These are phyloP conservation scores for Drosophila asahinai DNA, from an alignment of 1,140 invertebrate genomes.

Conservation along the genomic window DNA sequence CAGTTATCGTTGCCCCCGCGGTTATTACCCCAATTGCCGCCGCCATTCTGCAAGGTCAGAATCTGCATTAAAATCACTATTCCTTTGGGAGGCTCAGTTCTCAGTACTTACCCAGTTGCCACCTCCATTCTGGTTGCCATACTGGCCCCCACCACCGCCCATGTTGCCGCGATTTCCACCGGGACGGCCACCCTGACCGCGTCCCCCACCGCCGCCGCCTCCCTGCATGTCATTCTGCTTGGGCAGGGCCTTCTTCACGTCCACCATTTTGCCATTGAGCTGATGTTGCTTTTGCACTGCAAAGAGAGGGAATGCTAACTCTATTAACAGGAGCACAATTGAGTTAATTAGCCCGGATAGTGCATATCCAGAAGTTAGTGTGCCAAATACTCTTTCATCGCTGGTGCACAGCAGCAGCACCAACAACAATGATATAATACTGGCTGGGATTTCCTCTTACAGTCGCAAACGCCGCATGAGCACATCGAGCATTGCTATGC, in stretches of 20 bases:
- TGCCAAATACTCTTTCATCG: conserved; percentile 78
- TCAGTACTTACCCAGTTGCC: conserved; percentile 87
- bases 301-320: conserved; percentile 44
- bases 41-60: conserved; percentile 73
- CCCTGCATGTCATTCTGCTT: conserved; percentile 89
- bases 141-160: conserved; percentile 80
- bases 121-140: conserved; percentile 79
- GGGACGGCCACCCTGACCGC: conserved; percentile 63
- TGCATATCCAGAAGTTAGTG: conserved; percentile 12
- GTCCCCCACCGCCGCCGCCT: conserved; percentile 62
- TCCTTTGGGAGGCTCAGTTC: conserved; percentile 67
- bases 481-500: conserved; percentile 72
- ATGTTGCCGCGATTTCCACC: conserved; percentile 70
- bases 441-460: conserved; percentile 61
- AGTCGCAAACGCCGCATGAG: conserved; percentile 81
- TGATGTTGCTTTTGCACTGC: conserved; percentile 90
- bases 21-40: conserved; percentile 90
- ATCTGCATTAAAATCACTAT: neutral
- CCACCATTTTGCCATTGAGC: conserved; percentile 91
- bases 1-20: conserved; percentile 88
- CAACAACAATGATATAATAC: conserved; percentile 80
- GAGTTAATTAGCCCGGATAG: neutral
- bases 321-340: conserved; percentile 20
- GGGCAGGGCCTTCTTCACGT: conserved; percentile 92
- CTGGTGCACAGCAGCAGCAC: conserved; percentile 38